These are phyloP conservation scores for Danaus melanippus DNA, from an alignment of 1,140 invertebrate species.

Conservation along the genomic window DNA sequence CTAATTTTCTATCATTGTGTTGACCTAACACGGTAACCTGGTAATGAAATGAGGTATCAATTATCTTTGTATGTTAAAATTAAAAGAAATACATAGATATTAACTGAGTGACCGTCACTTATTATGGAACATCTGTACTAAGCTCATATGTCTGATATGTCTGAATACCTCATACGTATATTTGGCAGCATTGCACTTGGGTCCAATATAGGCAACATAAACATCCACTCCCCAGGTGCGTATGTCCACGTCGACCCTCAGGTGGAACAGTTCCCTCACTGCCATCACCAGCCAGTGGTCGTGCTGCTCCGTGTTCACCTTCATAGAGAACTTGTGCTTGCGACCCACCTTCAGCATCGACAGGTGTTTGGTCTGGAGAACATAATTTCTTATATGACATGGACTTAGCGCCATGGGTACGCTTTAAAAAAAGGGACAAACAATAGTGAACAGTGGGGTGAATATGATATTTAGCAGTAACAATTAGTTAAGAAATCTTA, in stretches of 20 bases:
- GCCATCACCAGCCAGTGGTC: slow-evolving; percentile 43
- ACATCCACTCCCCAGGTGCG: slow-evolving; percentile 35
- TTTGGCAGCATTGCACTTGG: slow-evolving; percentile 38
- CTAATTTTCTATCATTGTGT: slow-evolving; percentile 35
- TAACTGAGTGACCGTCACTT: background rate
- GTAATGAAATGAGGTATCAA: background rate
- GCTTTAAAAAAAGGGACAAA: too few relatives aligned
- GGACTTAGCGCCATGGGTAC: too few relatives aligned
- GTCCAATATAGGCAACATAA: slow-evolving; percentile 50
- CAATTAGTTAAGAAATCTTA: too few relatives aligned
- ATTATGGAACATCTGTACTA: too few relatives aligned
- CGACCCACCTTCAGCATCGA: slow-evolving; percentile 34
- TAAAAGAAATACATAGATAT: background rate
- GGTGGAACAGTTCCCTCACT: slow-evolving; percentile 39
- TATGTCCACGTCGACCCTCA: slow-evolving; percentile 44
- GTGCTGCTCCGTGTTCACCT: slow-evolving; percentile 40
- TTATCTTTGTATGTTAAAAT: background rate
- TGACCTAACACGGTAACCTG: slow-evolving; percentile 41
- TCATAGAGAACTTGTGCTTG: slow-evolving; percentile 40
- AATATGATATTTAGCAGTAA: too few relatives aligned
- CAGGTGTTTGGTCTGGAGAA: slow-evolving; percentile 17
- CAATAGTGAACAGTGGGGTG: too few relatives aligned
- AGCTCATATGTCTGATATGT: too few relatives aligned
- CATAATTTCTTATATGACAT: background rate
- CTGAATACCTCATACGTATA: slow-evolving; percentile 46